Percentiles rank a stretch among this genome's conserved stretches.
phyloP scores from a whole-genome alignment of 2,888 invertebrate species.

The Himalopsyche tibetana region DNA sequence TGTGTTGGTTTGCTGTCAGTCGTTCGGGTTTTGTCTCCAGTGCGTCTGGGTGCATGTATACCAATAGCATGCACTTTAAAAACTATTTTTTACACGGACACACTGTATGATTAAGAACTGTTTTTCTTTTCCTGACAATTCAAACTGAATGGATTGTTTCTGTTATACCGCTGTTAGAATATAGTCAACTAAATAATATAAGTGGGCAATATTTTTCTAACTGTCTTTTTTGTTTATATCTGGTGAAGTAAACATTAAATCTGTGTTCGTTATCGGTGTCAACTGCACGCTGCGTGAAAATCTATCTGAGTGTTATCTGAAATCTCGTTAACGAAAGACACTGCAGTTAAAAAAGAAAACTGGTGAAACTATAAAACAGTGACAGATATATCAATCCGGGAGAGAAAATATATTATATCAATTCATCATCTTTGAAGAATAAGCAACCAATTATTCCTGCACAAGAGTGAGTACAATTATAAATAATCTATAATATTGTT shows the following conservation, averaged over 20 bases:
- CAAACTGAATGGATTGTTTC: not conserved
- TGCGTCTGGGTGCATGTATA: constrained; percentile 44
- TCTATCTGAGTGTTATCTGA: constrained; percentile 4
- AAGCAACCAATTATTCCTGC: not conserved
- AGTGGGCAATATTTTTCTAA: not conserved
- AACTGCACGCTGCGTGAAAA: constrained; percentile 43
- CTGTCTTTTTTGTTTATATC: not conserved
- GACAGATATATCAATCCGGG: not conserved
- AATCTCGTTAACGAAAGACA: constrained; percentile 3
- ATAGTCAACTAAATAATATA: not conserved
- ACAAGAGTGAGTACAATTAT: constrained; percentile 7
- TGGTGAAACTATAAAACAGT: constrained; percentile 8
- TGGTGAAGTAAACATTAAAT: constrained; percentile 53
- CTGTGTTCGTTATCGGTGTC: constrained; percentile 45
- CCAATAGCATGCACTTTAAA: constrained; percentile 19
- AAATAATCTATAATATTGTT: not conserved
- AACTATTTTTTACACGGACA: constrained; percentile 31
- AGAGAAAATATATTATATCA: not conserved
- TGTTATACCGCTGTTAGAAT: not conserved
- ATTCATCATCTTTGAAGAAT: not conserved
- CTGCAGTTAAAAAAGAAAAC: not conserved
- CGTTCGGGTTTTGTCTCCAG: constrained; percentile 54
- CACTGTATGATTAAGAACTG: not conserved
- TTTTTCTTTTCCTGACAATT: not conserved
- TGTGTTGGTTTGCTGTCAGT: constrained; percentile 60